Base-by-base conservation (phyloP, 2,888 invertebrate genomes). In the Coleophora flavipennella region DNA sequence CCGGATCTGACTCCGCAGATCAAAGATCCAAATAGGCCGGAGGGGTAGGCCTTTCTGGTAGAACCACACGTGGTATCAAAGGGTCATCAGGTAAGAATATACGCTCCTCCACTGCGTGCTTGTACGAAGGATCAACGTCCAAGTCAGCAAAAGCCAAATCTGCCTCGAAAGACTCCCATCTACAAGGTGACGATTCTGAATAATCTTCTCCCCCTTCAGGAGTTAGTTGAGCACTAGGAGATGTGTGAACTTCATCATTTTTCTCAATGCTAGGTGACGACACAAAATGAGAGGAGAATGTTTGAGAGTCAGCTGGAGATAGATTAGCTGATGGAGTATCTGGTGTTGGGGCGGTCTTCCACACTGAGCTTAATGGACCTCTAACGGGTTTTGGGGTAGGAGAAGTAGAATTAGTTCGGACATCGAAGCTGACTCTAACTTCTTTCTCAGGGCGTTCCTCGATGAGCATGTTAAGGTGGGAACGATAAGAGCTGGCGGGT, bases 251-350 rank as follows among this genome's bases (percentile, higher is more conserved):
- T 35, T 74, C 80, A 44, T 79, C 75, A 32, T 83, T 77, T 46
- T 57, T 77, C 47, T 84, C 85, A 44, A 85, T 78, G 52, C 85
- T 85, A 3, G 80, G 81, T 1, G 83, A 69, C 1, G 85, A 86
- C 7, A 89, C 88, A 57, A 89, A 89, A 62, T 88, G 88, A 32
- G 88, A 89, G 31, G 89, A 89, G 53, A 89, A 89, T 8, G 87
- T 86, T 62, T 89, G 89, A 2, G 88, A 87, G 52, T 85, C 85
- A 35, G 76, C 85, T 47, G 87, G 69, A 14, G 86, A 87, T 11
- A 90, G 83, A 61, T 90, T 90, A 11, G 91, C 89, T 34, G 89
- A 88, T 13, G 91, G 91, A 3, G 90, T 90, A 53, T 91, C 90
- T 8, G 90, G 91, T 3, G 91, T 90, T 0, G 76, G 75, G 13